These are phyloP conservation scores for Clostera curtula DNA, from an alignment of 2,888 invertebrate genomes.

Conservation along the genomic window DNA sequence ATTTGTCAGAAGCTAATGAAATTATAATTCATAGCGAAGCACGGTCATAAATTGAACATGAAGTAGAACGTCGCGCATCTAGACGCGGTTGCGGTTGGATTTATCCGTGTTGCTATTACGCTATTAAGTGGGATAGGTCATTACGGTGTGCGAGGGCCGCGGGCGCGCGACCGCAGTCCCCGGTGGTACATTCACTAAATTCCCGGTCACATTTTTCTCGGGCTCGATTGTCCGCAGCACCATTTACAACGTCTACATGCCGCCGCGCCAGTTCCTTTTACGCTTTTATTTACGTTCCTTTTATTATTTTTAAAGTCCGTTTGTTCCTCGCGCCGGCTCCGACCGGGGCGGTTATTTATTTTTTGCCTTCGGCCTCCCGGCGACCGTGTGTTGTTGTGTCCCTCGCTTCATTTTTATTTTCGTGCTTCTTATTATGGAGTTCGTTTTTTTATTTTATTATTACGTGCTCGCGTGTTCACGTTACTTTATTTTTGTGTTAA, in stretches of 20 bases:
- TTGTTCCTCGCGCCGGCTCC: conserved; percentile 72
- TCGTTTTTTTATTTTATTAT: conserved; percentile 64
- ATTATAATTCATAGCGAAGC: conserved; percentile 18
- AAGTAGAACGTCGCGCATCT: conserved; percentile 21
- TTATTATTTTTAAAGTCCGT: conserved; percentile 74
- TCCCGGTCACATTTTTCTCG: conserved; percentile 68
- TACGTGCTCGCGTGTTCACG: conserved; percentile 69
- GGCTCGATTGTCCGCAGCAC: conserved; percentile 71
- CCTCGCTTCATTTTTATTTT: conserved; percentile 73
- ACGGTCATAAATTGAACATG: conserved; percentile 19
- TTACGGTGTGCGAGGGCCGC: conserved; percentile 41
- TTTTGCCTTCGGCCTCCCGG: conserved; percentile 72
- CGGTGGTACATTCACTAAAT: conserved; percentile 68
- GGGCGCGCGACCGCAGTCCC: conserved; percentile 52
- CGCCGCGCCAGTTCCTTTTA: conserved; percentile 73
- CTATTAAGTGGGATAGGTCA: conserved; percentile 59
- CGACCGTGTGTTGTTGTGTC: conserved; percentile 74
- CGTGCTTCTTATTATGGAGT: conserved; percentile 74
- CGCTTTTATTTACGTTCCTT: conserved; percentile 74
- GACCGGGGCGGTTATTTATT: conserved; percentile 69
- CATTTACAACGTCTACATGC: conserved; percentile 75
- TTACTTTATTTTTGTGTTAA: conserved; percentile 73
- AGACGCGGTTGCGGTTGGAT: conserved; percentile 36
- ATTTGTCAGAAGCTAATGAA: conserved; percentile 13
- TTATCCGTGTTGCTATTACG: conserved; percentile 46